These are phyloP conservation scores for Aphrophora alni DNA, from an alignment of 2,888 invertebrate species.

Conservation along the genomic window DNA sequence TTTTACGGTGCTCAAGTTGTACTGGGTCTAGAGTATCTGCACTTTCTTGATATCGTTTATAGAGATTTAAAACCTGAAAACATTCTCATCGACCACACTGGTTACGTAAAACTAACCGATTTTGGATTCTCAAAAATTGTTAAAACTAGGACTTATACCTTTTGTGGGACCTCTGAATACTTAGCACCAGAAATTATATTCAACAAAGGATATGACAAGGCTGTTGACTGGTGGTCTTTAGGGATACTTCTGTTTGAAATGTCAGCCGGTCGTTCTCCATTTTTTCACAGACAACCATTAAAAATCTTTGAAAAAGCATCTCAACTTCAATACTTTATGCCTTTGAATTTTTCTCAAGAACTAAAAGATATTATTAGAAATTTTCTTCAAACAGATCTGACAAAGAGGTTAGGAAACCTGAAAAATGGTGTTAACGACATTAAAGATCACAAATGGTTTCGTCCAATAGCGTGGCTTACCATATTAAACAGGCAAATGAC, in stretches of 20 bases:
- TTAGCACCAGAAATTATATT: constrained; percentile 60
- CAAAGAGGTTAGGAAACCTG: neutral
- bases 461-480: neutral
- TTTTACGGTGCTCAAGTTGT: constrained; percentile 94
- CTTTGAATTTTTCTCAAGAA: neutral
- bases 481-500: neutral
- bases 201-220: too few relatives aligned
- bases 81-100: constrained; percentile 76
- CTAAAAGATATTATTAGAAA: neutral
- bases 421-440: neutral
- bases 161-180: constrained; percentile 68
- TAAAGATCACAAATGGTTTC: neutral
- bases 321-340: neutral
- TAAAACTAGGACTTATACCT: constrained; percentile 61
- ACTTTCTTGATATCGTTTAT: constrained; percentile 85
- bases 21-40: constrained; percentile 90
- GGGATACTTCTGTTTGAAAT: too few relatives aligned
- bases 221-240: too few relatives aligned
- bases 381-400: neutral
- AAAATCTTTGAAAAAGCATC: too few relatives aligned
- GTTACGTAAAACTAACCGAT: constrained; percentile 85
- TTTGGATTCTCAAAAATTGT: constrained; percentile 89
- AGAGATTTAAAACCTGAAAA: constrained; percentile 94
- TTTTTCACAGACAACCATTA: too few relatives aligned
- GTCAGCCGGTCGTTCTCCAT: too few relatives aligned